A percentile compares a stretch with the other conserved stretches of the same genome.
These are phyloP conservation scores for Cephus runcator DNA, from an alignment of 2,888 invertebrate genomes.

Conservation along the genomic window DNA sequence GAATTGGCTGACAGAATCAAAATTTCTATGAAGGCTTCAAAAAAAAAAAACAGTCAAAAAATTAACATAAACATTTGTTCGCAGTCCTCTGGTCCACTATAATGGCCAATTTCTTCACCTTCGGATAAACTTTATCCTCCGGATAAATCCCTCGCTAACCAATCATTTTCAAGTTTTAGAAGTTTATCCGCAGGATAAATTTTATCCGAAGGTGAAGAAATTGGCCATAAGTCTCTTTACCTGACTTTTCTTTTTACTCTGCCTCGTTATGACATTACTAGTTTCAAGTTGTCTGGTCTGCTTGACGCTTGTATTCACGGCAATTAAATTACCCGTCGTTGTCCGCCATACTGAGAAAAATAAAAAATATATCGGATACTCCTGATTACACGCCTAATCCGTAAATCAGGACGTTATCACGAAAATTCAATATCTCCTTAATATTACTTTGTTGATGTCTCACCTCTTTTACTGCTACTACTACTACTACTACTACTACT, in stretches of 20 bases:
- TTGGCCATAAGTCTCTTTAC: not conserved
- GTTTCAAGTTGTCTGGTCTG: not conserved
- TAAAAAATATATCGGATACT: not conserved
- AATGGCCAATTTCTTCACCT: too few relatives aligned
- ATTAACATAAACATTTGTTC: not conserved
- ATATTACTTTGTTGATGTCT: not conserved
- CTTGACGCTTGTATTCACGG: not conserved
- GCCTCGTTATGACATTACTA: not conserved
- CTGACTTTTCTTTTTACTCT: not conserved
- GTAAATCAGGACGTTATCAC: not conserved
- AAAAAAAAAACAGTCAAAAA: too few relatives aligned
- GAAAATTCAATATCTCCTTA: not conserved
- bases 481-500: too few relatives aligned
- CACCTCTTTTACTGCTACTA: too few relatives aligned
- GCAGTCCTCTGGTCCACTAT: not conserved
- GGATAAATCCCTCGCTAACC: too few relatives aligned
- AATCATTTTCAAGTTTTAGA: too few relatives aligned
- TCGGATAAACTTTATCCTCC: too few relatives aligned
- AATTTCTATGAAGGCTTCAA: conserved; percentile 9
- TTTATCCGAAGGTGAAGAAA: too few relatives aligned
- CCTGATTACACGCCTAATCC: not conserved
- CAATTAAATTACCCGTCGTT: not conserved
- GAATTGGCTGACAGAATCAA: conserved; percentile 42
- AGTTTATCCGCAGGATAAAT: too few relatives aligned
- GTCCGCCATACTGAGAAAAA: not conserved